Conservation (phyloP, 2,113 vertebrate genomes). For the Tenrec ecaudatus region DNA sequence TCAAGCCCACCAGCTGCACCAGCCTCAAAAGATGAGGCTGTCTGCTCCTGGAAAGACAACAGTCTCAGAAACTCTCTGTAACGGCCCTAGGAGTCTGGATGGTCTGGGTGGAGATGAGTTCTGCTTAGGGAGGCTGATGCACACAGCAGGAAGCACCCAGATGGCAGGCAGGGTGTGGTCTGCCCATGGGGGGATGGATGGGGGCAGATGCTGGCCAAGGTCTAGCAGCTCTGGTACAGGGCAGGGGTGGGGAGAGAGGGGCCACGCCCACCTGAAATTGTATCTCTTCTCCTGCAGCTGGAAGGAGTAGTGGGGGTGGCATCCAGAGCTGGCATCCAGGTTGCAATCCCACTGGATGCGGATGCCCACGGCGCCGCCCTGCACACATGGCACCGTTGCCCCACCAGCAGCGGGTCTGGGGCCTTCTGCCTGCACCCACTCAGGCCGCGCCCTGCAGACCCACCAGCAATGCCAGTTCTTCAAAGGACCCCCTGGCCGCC, state of each 20-base stretch:
- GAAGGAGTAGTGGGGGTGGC: conserved; percentile 85
- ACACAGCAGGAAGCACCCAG: neutral
- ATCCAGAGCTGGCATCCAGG: conserved; percentile 79
- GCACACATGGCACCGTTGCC: neutral
- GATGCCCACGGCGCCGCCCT: conserved; percentile 85
- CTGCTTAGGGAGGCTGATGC: no score
- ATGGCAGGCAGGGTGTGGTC: neutral
- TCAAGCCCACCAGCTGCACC: neutral
- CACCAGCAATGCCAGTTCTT: conserved; percentile 83
- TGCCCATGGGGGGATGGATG: neutral
- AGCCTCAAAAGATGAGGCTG: no score
- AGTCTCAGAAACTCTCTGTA: no score
- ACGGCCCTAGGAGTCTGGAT: no score
- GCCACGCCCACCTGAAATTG: conserved; percentile 85
- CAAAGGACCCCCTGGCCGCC: conserved; percentile 83
- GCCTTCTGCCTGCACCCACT: neutral
- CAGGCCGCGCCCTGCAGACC: neutral
- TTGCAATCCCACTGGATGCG: conserved; percentile 84
- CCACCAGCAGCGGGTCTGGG: accelerated
- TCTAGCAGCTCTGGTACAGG: neutral
- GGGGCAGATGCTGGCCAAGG: accelerated
- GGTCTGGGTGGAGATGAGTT: no score
- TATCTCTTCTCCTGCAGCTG: conserved; percentile 83
- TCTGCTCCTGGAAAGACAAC: no score
- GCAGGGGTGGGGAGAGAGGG: no score